Conservation (phyloP, 2,888 invertebrate species). For the Cryptosula pallasiana region DNA sequence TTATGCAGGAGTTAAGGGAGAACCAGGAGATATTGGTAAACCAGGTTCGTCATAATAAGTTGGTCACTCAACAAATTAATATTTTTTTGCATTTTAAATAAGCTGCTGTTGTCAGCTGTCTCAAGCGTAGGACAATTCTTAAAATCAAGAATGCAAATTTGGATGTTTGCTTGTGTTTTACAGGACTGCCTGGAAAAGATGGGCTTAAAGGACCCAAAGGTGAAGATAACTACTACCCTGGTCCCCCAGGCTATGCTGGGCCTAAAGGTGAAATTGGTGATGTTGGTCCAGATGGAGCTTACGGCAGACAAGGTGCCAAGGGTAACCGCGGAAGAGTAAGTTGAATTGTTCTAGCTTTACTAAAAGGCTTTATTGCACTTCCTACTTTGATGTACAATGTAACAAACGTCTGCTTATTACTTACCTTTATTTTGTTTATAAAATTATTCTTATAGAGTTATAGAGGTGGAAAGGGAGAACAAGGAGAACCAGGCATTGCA, state of each 20-base stretch:
- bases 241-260: neutral
- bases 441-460: slow-evolving; percentile 17
- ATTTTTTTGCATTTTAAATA: too few relatives aligned
- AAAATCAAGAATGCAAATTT: too few relatives aligned
- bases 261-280: neutral
- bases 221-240: slow-evolving; percentile 13
- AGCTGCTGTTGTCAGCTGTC: too few relatives aligned
- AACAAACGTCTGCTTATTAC: too few relatives aligned
- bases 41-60: slow-evolving; percentile 14
- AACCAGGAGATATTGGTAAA: neutral
- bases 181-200: neutral
- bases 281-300: neutral
- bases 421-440: too few relatives aligned
- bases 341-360: neutral
- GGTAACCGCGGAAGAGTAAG: neutral
- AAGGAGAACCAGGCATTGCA: neutral
- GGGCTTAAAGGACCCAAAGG: neutral
- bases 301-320: neutral
- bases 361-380: too few relatives aligned
- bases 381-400: too few relatives aligned
- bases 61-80: too few relatives aligned
- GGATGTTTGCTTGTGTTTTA: too few relatives aligned
- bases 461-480: neutral
- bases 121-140: too few relatives aligned
- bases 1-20: neutral